phyloP scores from a whole-genome alignment of 92 coral and sea anemone genomes.

The Scolanthus callimorphus region DNA sequence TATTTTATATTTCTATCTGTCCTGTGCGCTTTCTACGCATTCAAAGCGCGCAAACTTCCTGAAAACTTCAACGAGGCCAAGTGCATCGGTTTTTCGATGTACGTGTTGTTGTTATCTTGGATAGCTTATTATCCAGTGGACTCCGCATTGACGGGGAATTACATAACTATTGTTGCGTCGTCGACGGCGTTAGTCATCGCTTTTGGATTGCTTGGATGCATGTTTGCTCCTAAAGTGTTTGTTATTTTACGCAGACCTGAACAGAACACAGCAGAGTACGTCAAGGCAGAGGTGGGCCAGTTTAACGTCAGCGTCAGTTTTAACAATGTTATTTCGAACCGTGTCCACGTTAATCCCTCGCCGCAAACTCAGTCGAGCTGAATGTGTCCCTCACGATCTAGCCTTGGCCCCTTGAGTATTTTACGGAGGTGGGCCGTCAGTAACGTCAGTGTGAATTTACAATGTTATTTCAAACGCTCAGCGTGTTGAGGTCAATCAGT shows the following conservation, averaged over 20 bases:
- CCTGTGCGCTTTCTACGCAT: constrained; percentile 64
- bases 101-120: constrained; percentile 58
- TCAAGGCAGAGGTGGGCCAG: constrained; percentile 47
- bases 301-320: constrained; percentile 6
- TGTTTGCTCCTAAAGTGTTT: constrained; percentile 67
- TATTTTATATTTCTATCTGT: constrained; percentile 53
- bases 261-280: constrained; percentile 50
- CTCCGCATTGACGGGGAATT: constrained; percentile 46
- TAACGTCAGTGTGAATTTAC: too few relatives aligned
- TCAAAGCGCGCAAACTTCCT: constrained; percentile 74
- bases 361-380: too few relatives aligned
- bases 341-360: too few relatives aligned
- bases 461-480: too few relatives aligned
- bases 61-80: constrained; percentile 83
- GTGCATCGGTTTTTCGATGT: constrained; percentile 74
- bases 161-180: constrained; percentile 46
- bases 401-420: too few relatives aligned
- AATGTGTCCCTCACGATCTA: too few relatives aligned
- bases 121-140: constrained; percentile 70
- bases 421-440: too few relatives aligned
- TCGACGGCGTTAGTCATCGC: constrained; percentile 60
- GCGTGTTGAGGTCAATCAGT: too few relatives aligned
- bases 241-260: constrained; percentile 55
- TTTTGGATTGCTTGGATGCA: constrained; percentile 64
- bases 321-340: too few relatives aligned